Evolutionary conservation across 1,140 invertebrate genomes (phyloP).

Genomic region (Habropoda laboriosa): DNA sequence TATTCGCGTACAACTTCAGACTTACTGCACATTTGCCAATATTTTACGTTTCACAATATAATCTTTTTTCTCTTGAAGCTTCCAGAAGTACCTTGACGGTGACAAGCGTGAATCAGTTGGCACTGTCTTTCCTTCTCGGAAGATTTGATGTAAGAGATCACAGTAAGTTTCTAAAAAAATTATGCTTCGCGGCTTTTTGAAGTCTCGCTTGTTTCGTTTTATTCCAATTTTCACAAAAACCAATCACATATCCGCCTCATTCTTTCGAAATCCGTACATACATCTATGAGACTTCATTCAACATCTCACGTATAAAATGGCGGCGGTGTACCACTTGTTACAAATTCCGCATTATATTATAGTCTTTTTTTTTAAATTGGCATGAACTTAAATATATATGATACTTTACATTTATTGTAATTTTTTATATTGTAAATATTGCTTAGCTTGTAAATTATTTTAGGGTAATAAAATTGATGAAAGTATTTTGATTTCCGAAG

Average conservation of each 20-base stretch:
- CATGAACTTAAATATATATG: not conserved
- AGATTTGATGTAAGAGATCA: slow-evolving; percentile 19
- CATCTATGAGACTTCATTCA: slow-evolving; percentile 44
- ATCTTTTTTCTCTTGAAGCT: slow-evolving; percentile 9
- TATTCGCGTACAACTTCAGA: slow-evolving; percentile 16
- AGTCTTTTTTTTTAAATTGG: not conserved
- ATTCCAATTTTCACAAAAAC: slow-evolving; percentile 41
- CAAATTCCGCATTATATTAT: slow-evolving; percentile 1
- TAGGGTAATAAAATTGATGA: not conserved
- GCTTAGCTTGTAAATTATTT: not conserved
- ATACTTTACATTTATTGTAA: not conserved
- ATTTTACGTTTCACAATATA: slow-evolving; percentile 20
- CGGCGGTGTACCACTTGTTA: slow-evolving; percentile 40
- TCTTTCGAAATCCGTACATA: slow-evolving; percentile 48
- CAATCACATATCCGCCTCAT: slow-evolving; percentile 45
- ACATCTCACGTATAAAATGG: slow-evolving; percentile 53
- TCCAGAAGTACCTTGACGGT: slow-evolving; percentile 24
- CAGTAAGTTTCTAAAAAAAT: slow-evolving; percentile 35
- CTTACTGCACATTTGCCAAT: slow-evolving; percentile 19
- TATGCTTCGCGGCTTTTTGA: slow-evolving; percentile 16
- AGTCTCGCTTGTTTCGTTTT: slow-evolving; percentile 26
- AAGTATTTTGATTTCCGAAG: slow-evolving; percentile 22
- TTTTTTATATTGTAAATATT: not conserved
- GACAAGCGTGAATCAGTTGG: slow-evolving; percentile 31
- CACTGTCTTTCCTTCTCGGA: slow-evolving; percentile 43